Percentiles rank a stretch among this genome's conserved stretches.
Conservation (phyloP, 2,113 vertebrate genomes). For the Phrynosoma blainvillii region DNA sequence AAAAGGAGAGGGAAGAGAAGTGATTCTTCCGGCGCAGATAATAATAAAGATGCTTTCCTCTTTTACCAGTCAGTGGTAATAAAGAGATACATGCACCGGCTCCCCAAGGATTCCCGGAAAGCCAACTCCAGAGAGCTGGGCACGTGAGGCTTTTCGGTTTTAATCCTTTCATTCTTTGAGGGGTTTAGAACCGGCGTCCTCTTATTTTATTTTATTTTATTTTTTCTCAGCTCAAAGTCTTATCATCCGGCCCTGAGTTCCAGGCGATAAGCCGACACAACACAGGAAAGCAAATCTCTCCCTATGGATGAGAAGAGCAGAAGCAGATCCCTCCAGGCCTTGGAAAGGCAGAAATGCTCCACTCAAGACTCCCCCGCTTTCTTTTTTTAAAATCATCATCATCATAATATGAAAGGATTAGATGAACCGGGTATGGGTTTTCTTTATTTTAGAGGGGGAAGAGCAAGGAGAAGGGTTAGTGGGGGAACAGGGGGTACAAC, state of each 20-base stretch:
- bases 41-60: background rate
- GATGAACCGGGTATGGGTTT: background rate
- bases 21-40: background rate
- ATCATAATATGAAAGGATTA: background rate
- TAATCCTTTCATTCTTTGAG: constrained; percentile 60
- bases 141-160: constrained; percentile 48
- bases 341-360: background rate
- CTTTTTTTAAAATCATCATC: background rate
- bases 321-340: constrained; percentile 8
- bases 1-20: background rate
- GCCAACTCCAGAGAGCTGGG: constrained; percentile 25
- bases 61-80: constrained; percentile 16
- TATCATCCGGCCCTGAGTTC: constrained; percentile 45
- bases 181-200: background rate
- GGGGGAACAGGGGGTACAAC: too few relatives aligned
- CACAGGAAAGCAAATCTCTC: constrained; percentile 14
- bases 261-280: constrained; percentile 38
- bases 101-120: constrained; percentile 25
- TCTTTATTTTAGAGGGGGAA: background rate
- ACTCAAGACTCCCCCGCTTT: background rate
- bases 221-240: constrained; percentile 50
- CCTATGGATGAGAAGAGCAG: background rate
- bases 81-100: background rate
- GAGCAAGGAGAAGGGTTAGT: background rate
- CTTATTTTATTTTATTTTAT: too few relatives aligned